Evolutionary conservation across 2,113 vertebrate genomes (phyloP).

Genomic region (Pangasianodon hypophthalmus): DNA sequence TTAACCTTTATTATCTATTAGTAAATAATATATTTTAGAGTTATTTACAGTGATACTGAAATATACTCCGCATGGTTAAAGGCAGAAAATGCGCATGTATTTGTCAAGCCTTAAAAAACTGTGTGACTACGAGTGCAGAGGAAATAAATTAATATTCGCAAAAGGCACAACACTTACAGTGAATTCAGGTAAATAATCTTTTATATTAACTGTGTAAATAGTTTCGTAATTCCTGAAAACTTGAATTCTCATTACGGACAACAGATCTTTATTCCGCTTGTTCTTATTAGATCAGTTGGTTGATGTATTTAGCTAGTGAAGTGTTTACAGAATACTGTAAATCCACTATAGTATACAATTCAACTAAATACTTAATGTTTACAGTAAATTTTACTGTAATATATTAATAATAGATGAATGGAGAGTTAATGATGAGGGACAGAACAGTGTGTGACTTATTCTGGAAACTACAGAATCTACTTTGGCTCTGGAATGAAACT

Average conservation of each 20-base stretch:
- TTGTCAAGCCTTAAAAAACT: not conserved
- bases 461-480: conserved; percentile 34
- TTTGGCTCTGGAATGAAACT: conserved; percentile 49
- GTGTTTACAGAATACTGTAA: not conserved
- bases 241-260: not conserved
- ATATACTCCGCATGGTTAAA: not conserved
- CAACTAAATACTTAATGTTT: not conserved
- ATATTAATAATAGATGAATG: not conserved
- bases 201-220: not conserved
- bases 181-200: conserved; percentile 29
- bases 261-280: not conserved
- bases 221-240: not conserved
- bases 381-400: not conserved
- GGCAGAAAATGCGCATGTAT: not conserved
- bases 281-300: not conserved
- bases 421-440: conserved; percentile 40
- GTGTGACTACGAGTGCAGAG: conserved; percentile 34
- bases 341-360: not conserved
- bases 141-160: conserved; percentile 48
- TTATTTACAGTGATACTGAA: not conserved
- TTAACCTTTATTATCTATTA: not conserved
- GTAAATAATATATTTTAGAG: not conserved
- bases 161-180: conserved; percentile 44
- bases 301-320: not conserved
- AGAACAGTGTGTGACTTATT: conserved; percentile 34